Evolutionary conservation across 1,140 invertebrate species (phyloP).

Genomic region (Coptotermes formosanus): DNA sequence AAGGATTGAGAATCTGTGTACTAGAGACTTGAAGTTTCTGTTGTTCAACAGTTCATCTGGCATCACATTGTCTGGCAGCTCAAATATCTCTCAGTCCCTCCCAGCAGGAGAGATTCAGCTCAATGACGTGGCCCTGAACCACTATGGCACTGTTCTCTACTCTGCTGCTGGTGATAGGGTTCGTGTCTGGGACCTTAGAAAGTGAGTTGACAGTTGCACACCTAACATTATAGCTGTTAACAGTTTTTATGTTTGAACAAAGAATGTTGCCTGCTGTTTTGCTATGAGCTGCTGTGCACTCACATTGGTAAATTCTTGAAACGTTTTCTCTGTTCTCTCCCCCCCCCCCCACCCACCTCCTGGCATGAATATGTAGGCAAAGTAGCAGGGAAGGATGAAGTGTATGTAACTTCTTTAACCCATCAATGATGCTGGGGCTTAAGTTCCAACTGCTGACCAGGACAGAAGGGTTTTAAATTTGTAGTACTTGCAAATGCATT

Average conservation of each 20-base stretch:
- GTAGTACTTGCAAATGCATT: too few species aligned
- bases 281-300: neutral
- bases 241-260: neutral
- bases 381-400: too few species aligned
- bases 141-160: conserved; percentile 63
- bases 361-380: too few species aligned
- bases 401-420: too few species aligned
- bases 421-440: too few species aligned
- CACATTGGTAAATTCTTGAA: neutral
- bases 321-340: too few species aligned
- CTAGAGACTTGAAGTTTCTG: neutral
- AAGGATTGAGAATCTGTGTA: too few species aligned
- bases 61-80: conserved; percentile 54
- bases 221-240: neutral
- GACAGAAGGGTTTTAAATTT: too few species aligned
- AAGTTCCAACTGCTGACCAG: too few species aligned
- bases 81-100: conserved; percentile 51
- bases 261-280: neutral
- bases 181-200: conserved; percentile 81
- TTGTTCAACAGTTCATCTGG: conserved; percentile 58
- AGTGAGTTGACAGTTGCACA: conserved; percentile 49
- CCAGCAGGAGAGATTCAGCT: conserved; percentile 65
- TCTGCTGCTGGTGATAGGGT: conserved; percentile 77
- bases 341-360: too few species aligned
- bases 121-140: conserved; percentile 65